phyloP scores from a whole-genome alignment of 2,888 invertebrate genomes.

The Calephelis perditalis region DNA sequence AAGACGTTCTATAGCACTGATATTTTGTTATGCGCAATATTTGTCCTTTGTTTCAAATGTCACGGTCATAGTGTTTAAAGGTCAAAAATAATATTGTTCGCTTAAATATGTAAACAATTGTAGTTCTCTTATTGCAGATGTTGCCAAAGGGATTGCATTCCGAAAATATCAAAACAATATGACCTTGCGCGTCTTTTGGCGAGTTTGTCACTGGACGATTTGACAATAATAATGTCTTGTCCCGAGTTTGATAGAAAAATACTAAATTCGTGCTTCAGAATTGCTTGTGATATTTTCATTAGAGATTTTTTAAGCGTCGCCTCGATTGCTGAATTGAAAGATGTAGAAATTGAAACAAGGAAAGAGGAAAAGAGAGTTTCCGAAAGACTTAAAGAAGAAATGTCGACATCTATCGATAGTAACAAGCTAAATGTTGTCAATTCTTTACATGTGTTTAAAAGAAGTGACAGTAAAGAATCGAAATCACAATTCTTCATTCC shows the following conservation, averaged over 20 bases:
- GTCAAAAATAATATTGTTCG: slow-evolving; percentile 2
- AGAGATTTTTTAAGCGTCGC: slow-evolving; percentile 54
- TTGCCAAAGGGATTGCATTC: slow-evolving; percentile 48
- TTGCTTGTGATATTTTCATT: slow-evolving; percentile 68
- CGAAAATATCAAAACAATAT: slow-evolving; percentile 50
- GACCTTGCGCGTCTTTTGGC: slow-evolving; percentile 54
- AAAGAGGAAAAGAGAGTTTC: slow-evolving; percentile 49
- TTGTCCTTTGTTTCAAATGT: not conserved
- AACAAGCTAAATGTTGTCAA: slow-evolving; percentile 64
- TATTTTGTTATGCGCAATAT: slow-evolving; percentile 1
- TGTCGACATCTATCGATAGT: slow-evolving; percentile 59
- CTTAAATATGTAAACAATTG: not conserved
- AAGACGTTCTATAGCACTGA: no score
- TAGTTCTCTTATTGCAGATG: slow-evolving; percentile 47
- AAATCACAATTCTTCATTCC: slow-evolving; percentile 73
- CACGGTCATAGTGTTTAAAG: not conserved
- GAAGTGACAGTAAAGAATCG: slow-evolving; percentile 61
- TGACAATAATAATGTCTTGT: slow-evolving; percentile 65
- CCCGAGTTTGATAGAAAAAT: slow-evolving; percentile 72
- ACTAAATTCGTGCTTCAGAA: slow-evolving; percentile 67
- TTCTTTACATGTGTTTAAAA: slow-evolving; percentile 63
- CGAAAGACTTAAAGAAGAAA: slow-evolving; percentile 47
- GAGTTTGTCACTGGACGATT: slow-evolving; percentile 52
- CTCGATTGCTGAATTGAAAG: slow-evolving; percentile 53
- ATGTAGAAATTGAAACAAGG: slow-evolving; percentile 50